phyloP scores from a whole-genome alignment of 2,113 vertebrate genomes.

The Gulo gulo region DNA sequence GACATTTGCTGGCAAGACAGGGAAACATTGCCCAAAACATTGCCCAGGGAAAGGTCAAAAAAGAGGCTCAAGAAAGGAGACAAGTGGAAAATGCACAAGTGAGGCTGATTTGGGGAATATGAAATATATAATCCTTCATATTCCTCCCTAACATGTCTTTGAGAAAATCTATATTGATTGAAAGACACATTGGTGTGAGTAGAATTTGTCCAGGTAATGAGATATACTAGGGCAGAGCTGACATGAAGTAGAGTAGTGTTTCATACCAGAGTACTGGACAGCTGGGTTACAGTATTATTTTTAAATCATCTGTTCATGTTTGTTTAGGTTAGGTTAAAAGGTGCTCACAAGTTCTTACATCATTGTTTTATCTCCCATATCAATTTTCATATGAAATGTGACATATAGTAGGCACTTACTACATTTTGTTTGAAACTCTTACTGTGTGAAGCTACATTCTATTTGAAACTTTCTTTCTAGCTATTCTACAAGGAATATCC shows the following conservation, averaged over 20 bases:
- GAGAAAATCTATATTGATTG: not conserved
- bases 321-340: not conserved
- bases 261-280: not conserved
- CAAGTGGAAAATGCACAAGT: not conserved
- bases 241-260: not conserved
- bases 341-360: not conserved
- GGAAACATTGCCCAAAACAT: not conserved
- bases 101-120: not conserved
- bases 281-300: not conserved
- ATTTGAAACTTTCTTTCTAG: not conserved
- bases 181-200: rapidly evolving
- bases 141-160: not conserved
- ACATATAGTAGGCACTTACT: not conserved
- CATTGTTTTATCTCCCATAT: not conserved
- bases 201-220: not conserved
- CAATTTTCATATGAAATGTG: not conserved
- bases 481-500: not conserved
- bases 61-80: not conserved
- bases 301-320: not conserved
- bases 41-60: not conserved
- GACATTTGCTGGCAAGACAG: not conserved
- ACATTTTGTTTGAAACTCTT: not conserved
- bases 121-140: not conserved
- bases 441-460: not conserved
- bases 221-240: not conserved